Percentiles rank a stretch among this genome's conserved stretches.
Evolutionary conservation across 1,140 invertebrate species (phyloP).

Genomic region (Lycorma delicatula): DNA sequence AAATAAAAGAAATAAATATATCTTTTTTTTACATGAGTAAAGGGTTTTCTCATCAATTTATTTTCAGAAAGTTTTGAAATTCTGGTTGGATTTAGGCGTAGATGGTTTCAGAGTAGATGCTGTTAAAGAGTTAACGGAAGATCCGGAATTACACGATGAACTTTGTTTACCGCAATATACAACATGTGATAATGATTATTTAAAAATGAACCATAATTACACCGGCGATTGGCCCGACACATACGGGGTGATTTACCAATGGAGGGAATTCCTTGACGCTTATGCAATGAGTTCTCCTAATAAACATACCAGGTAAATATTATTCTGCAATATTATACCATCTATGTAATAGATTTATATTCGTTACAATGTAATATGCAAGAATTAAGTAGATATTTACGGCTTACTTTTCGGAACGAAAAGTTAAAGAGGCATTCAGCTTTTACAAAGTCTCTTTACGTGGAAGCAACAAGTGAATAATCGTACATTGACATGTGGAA

Average conservation of each 20-base stretch:
- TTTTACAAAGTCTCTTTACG: no score
- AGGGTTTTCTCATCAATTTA: no score
- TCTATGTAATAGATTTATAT: no score
- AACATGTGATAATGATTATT: constrained; percentile 33
- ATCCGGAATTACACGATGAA: constrained; percentile 33
- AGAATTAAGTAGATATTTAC: no score
- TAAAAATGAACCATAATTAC: constrained; percentile 50
- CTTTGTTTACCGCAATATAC: constrained; percentile 35
- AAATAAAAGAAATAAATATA: no score
- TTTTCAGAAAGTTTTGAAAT: constrained; percentile 51
- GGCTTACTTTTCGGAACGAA: no score
- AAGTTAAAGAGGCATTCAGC: no score
- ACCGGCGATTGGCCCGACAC: constrained; percentile 51
- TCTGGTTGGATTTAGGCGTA: constrained; percentile 62
- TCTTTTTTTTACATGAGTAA: no score
- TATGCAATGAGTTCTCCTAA: constrained; percentile 31
- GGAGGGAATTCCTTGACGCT: constrained; percentile 34
- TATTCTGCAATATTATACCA: no score
- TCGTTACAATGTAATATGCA: no score
- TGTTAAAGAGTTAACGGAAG: constrained; percentile 50
- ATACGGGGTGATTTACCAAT: constrained; percentile 52
- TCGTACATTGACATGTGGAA: no score
- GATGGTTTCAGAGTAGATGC: constrained; percentile 64
- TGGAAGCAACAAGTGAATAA: no score
- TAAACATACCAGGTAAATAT: neutral